Evolutionary conservation across 1,140 invertebrate genomes (phyloP), one percentile per base, ranked within the genome.

Genomic region (Metaphire vulgaris): DNA sequence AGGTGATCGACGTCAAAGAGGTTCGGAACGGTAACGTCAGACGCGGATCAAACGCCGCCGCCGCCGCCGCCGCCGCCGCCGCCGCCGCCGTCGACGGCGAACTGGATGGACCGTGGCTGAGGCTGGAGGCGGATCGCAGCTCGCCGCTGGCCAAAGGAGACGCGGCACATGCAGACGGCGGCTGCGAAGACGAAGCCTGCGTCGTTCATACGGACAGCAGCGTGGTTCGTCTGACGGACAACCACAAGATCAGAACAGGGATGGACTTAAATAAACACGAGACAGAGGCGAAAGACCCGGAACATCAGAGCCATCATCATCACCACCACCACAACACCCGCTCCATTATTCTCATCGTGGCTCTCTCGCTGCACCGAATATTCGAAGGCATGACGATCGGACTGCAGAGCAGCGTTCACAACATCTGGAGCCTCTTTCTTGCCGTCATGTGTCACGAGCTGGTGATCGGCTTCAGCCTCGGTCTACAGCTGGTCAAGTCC

Each of bases 401-500:
- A 0, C 74, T 83, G 6, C 79, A 81, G 74, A 74, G 79, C 1
- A 86, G 85, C 2, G 79, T 88, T 33, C 80, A 88, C 0, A 88
- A 91, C 86, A 91, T 92, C 84, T 87, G 92, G 67, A 86, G 92
- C 30, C 84, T 94, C 0, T 85, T 92, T 2, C 90, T 87, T 1
- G 92, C 81, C 30, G 76, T 83, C 29, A 73, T 79, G 14, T 77
- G 91, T 15, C 92, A 93, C 84, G 93, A 93, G 83, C 88, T 91
- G 74, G 90, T 93, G 1, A 91, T 93, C 70, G 90, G 90, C 15
- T 92, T 92, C 83, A 92, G 91, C 80, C 86, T 93, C 32, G 92
- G 92, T 1, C 87, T 91, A 12, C 88, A 88, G 68, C 81, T 90
- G 28, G 86, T 91, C 28, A 89, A 90, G 33, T 26, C 30, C n/a